These are phyloP conservation scores for Hypothenemus hampei DNA, from an alignment of 1,140 invertebrate genomes.

Conservation along the genomic window DNA sequence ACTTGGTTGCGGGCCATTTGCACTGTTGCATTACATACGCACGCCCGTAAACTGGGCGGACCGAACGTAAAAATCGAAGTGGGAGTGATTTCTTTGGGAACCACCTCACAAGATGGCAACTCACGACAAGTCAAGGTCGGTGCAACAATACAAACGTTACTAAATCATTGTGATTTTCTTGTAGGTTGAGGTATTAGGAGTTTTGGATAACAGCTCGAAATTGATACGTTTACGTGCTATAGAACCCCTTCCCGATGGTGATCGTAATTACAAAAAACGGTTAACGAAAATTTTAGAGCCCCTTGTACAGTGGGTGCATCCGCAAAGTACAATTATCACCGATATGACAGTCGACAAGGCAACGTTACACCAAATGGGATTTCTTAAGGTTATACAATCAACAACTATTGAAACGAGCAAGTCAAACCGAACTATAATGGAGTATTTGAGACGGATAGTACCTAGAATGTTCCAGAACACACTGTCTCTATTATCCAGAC, in stretches of 20 bases:
- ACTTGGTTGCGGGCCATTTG: conserved; percentile 73
- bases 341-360: conserved; percentile 78
- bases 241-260: conserved; percentile 69
- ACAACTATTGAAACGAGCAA: conserved; percentile 57
- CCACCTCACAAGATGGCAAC: conserved; percentile 76
- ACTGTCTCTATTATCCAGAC: conserved; percentile 65
- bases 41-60: conserved; percentile 66
- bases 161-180: neutral
- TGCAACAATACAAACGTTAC: neutral
- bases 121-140: conserved; percentile 68
- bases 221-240: conserved; percentile 72
- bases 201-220: conserved; percentile 72
- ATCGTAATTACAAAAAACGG: conserved; percentile 70
- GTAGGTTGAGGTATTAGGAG: conserved; percentile 75
- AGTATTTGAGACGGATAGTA: conserved; percentile 77
- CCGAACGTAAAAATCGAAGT: conserved; percentile 62
- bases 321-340: conserved; percentile 69
- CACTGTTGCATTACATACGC: conserved; percentile 71
- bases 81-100: conserved; percentile 84
- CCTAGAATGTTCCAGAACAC: conserved; percentile 89
- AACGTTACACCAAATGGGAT: conserved; percentile 70
- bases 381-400: conserved; percentile 65
- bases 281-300: conserved; percentile 77
- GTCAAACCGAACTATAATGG: conserved; percentile 77
- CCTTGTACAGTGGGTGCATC: conserved; percentile 69